Evolutionary conservation across 92 coral and sea anemone genomes (phyloP).

Genomic region (Montipora capitata): DNA sequence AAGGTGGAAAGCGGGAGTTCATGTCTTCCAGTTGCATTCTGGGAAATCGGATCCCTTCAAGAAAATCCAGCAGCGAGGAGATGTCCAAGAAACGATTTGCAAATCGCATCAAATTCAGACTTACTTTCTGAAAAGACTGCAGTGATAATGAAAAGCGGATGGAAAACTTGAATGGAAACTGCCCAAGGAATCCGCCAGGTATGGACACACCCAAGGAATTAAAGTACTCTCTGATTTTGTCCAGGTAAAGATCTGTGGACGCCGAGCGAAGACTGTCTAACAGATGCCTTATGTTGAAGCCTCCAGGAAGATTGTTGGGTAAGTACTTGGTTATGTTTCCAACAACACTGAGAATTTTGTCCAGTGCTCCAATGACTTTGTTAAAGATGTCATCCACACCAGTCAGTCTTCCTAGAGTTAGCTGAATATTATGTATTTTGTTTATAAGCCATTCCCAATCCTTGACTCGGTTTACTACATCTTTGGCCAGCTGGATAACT

Average conservation of each 20-base stretch:
- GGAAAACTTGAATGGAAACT: constrained; percentile 88
- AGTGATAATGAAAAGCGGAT: constrained; percentile 85
- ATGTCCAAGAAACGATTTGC: constrained; percentile 88
- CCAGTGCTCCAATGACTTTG: constrained; percentile 85
- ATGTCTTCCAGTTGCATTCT: constrained; percentile 73
- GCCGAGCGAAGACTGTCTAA: constrained; percentile 80
- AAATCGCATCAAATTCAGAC: constrained; percentile 75
- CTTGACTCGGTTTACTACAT: constrained; percentile 68
- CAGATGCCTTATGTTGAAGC: constrained; percentile 81
- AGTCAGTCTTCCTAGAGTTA: constrained; percentile 76
- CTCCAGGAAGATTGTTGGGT: constrained; percentile 87
- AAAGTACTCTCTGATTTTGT: constrained; percentile 89
- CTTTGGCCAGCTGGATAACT: constrained; percentile 82
- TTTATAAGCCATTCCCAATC: constrained; percentile 88
- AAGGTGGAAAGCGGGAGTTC: constrained; percentile 58
- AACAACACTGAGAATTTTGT: constrained; percentile 82
- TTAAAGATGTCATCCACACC: constrained; percentile 85
- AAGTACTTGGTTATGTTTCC: constrained; percentile 77
- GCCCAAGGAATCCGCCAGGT: constrained; percentile 83
- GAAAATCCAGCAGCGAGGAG: constrained; percentile 78
- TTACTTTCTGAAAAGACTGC: constrained; percentile 75
- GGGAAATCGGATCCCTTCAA: constrained; percentile 77
- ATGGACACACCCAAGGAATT: constrained; percentile 64
- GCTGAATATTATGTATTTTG: constrained; percentile 81
- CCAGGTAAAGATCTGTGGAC: constrained; percentile 78